Conservation (phyloP, 53 echinoderm and acorn worm species). For the Temnopleurus reevesii region DNA sequence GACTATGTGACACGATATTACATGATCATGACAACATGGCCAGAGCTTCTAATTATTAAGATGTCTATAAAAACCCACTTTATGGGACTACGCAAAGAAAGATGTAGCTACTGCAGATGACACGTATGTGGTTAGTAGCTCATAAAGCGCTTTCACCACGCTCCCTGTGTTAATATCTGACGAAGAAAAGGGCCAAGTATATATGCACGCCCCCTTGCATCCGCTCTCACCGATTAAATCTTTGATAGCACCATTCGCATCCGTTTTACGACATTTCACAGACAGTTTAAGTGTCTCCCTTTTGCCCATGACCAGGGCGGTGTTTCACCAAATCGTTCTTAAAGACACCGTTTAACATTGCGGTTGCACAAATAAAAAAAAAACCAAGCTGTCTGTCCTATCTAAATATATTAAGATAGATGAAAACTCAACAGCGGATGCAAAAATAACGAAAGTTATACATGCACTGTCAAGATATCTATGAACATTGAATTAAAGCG, state of each 20-base stretch:
- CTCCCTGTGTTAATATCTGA: too few species aligned
- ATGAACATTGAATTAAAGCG: too few species aligned
- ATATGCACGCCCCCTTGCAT: background rate
- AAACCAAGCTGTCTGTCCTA: too few species aligned
- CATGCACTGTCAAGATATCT: too few species aligned
- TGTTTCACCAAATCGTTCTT: too few species aligned
- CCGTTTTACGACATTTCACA: background rate
- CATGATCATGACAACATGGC: background rate
- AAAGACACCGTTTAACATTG: too few species aligned
- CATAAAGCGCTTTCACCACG: background rate
- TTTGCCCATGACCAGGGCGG: too few species aligned
- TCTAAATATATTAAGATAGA: too few species aligned
- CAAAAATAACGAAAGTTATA: too few species aligned
- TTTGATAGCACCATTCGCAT: constrained; percentile 25
- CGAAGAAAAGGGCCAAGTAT: background rate
- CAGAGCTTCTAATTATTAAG: background rate
- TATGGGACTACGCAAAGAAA: background rate
- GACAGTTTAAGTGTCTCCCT: constrained; percentile 18
- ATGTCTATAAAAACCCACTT: background rate
- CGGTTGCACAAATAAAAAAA: too few species aligned
- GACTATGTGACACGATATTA: too few species aligned
- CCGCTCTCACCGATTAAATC: background rate
- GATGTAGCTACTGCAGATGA: background rate
- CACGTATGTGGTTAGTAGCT: background rate
- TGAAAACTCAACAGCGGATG: too few species aligned